Conservation (phyloP, 2,113 vertebrate genomes). For the Oreochromis aureus region DNA sequence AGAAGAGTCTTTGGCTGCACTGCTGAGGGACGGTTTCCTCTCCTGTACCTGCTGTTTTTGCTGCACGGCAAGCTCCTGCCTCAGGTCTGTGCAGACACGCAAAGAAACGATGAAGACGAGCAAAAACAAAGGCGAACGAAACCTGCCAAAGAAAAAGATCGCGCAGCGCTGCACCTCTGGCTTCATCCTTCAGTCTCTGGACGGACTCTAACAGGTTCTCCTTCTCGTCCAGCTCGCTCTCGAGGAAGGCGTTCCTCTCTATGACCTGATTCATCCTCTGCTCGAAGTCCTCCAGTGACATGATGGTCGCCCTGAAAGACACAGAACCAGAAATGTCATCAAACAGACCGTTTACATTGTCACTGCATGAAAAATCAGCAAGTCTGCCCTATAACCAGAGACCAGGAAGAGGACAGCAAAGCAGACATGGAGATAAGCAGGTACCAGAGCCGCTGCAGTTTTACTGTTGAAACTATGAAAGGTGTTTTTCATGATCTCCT, state of each 20-base stretch:
- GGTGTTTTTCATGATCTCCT: neutral
- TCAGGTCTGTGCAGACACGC: slow-evolving; percentile 74
- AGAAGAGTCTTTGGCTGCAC: slow-evolving; percentile 45
- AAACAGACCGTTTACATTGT: neutral
- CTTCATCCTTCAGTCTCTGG: slow-evolving; percentile 93
- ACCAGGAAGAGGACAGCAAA: neutral
- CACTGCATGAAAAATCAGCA: neutral
- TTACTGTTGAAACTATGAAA: neutral
- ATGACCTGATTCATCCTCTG: slow-evolving; percentile 94
- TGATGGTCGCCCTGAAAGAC: slow-evolving; percentile 84
- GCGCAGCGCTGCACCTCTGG: slow-evolving; percentile 75
- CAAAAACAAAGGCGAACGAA: fast-evolving
- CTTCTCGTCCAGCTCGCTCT: slow-evolving; percentile 95
- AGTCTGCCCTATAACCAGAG: neutral
- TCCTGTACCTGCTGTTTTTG: slow-evolving; percentile 94
- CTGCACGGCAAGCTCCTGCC: slow-evolving; percentile 90
- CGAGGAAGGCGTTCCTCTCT: slow-evolving; percentile 92
- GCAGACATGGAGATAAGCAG: fast-evolving
- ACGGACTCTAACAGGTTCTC: slow-evolving; percentile 89
- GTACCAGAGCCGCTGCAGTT: neutral
- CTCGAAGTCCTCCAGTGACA: slow-evolving; percentile 96
- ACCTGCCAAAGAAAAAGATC: fast-evolving
- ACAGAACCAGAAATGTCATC: neutral
- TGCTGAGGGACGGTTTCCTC: slow-evolving; percentile 62
- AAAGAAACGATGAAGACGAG: fast-evolving